Evolutionary conservation across 2,888 invertebrate species (phyloP).

Genomic region (Melanargia galathea): DNA sequence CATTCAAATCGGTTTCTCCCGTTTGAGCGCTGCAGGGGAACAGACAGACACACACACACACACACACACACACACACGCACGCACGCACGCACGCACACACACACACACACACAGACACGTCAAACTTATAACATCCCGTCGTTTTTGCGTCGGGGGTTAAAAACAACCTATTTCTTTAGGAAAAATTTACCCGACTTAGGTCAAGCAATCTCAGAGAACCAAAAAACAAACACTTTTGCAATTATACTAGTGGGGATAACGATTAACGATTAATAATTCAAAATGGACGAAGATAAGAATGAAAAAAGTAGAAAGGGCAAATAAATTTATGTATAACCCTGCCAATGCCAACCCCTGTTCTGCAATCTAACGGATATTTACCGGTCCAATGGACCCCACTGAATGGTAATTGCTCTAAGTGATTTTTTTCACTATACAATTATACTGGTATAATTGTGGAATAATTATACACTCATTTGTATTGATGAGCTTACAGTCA

Average conservation of each 20-base stretch:
- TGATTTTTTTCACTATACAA: constrained; percentile 29
- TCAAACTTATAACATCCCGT: too few species aligned
- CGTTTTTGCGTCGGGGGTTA: too few species aligned
- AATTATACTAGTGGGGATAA: too few species aligned
- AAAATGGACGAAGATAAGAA: not conserved
- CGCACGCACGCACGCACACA: too few species aligned
- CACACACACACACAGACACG: too few species aligned
- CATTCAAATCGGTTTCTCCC: too few species aligned
- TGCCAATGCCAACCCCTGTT: not conserved
- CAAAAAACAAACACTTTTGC: not conserved
- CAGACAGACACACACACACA: too few species aligned
- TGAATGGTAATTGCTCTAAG: constrained; percentile 24
- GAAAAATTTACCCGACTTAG: too few species aligned
- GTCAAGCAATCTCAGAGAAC: too few species aligned
- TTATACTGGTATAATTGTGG: constrained; percentile 22
- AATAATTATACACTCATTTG: constrained; percentile 23
- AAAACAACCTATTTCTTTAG: too few species aligned
- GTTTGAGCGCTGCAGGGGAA: too few species aligned
- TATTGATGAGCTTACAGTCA: constrained; percentile 18
- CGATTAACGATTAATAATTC: not conserved
- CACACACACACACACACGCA: too few species aligned
- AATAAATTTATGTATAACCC: constrained; percentile 5
- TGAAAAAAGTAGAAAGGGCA: not conserved
- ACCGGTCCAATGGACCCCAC: constrained; percentile 14
- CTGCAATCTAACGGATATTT: constrained; percentile 14